Base-by-base conservation (phyloP, 2,113 vertebrate genomes). In the Gobio gobio region DNA sequence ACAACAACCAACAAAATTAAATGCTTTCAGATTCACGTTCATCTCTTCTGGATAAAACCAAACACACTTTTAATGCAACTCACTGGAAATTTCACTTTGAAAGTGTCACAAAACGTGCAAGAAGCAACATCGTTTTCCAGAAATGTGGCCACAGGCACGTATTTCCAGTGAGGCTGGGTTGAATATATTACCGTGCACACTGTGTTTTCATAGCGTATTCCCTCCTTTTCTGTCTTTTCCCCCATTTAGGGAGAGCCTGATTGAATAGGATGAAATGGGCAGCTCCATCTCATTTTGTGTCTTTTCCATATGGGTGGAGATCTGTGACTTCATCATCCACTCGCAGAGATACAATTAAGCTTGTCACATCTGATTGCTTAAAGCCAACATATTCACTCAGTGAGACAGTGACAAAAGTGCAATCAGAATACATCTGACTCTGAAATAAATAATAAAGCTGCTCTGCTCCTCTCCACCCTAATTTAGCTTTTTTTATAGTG, bases 351-450 rank as follows among this genome's bases (percentile, higher is more conserved):
- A 56, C 84, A 86, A 81, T 86, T 75, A 79, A 78, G 74, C 54
- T 77, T 59, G 81, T 88, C 86, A 82, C 78, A 43, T 88, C 59
- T 58, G 49, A 83, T 70, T 58, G 78, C 75, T 61, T 73, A 79
- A 74, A 86, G 72, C 68, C 72, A 68, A 29, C 63, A 61, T 24
- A 29, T 82, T 78, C 58, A 82, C 83, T 78, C 47, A 74, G 54
- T 8, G 22, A 9, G 81, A 61, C 63, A 64, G 22, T 6, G 81
- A 61, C 63, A 64, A 36, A 84, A 81, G 49, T 22, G 40, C 22
- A 59, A 73, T 78, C 58, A 58, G 18, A 73, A 79, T 83, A 59
- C 33, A 45, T 29, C 76, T 63, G 70, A 88, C 51, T 74, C 61
- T 3, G 68, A 82, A 84, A 75, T 83, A 81, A 84, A 75, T 78